These are phyloP conservation scores for Xiphophorus birchmanni DNA, from an alignment of 2,797 vertebrate species.

Conservation along the genomic window DNA sequence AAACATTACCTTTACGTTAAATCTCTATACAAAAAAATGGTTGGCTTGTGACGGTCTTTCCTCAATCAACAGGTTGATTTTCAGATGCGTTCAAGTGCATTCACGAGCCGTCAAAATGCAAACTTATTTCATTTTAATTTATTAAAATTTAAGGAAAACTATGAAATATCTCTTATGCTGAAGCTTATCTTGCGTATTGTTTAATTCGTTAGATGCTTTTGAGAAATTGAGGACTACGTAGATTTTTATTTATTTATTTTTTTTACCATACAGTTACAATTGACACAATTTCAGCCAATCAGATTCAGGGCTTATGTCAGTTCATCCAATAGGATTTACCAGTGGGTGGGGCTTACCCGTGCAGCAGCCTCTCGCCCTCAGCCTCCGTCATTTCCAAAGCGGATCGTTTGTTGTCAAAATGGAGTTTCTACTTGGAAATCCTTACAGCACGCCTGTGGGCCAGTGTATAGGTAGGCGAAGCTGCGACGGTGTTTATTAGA, in stretches of 20 bases:
- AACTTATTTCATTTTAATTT: background rate
- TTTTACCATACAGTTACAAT: constrained; percentile 25
- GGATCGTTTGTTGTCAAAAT: constrained; percentile 91
- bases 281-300: constrained; percentile 45
- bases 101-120: background rate
- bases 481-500: background rate
- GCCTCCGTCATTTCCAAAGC: constrained; percentile 55
- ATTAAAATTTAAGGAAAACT: background rate
- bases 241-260: background rate
- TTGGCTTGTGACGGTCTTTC: background rate
- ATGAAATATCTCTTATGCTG: background rate
- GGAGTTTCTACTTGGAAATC: constrained; percentile 98
- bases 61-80: constrained; percentile 4
- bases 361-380: constrained; percentile 39
- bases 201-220: background rate
- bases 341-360: constrained; percentile 51
- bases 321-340: constrained; percentile 56
- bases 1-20: background rate
- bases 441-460: constrained; percentile 96
- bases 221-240: background rate
- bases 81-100: constrained; percentile 60
- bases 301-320: background rate
- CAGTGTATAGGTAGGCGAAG: constrained; percentile 90
- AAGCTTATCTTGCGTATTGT: background rate
- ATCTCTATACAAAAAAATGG: background rate